These are phyloP conservation scores for Chroicocephalus ridibundus DNA, from an alignment of 2,113 vertebrate species.

Conservation along the genomic window DNA sequence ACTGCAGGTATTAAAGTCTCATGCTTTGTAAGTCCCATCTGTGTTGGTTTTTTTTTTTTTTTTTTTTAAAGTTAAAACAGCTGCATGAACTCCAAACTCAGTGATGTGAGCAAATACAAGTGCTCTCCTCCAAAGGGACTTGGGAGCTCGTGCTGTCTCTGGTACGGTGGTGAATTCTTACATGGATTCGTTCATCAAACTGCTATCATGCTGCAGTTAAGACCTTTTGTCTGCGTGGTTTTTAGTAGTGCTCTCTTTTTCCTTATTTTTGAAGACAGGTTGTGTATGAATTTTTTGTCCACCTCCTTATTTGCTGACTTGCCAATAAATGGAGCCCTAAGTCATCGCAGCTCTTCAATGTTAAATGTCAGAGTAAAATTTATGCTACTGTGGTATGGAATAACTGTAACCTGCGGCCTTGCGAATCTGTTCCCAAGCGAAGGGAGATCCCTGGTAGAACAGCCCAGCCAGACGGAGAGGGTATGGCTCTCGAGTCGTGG, in stretches of 20 bases:
- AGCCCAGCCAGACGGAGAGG: background rate
- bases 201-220: background rate
- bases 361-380: background rate
- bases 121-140: background rate
- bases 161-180: background rate
- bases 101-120: background rate
- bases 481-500: background rate
- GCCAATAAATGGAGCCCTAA: background rate
- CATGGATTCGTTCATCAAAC: background rate
- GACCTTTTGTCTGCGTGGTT: background rate
- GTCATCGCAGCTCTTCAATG: background rate
- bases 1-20: background rate
- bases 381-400: background rate
- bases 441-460: background rate
- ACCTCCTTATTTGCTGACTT: background rate
- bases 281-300: background rate
- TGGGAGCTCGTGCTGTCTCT: background rate
- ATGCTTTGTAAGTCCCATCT: background rate
- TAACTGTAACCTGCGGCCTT: background rate
- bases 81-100: background rate
- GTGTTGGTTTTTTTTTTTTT: background rate
- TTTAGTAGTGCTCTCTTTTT: background rate
- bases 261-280: background rate
- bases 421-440: background rate
- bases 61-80: background rate